Evolutionary conservation across 2,113 vertebrate genomes (phyloP).

Genomic region (Procapra przewalskii): DNA sequence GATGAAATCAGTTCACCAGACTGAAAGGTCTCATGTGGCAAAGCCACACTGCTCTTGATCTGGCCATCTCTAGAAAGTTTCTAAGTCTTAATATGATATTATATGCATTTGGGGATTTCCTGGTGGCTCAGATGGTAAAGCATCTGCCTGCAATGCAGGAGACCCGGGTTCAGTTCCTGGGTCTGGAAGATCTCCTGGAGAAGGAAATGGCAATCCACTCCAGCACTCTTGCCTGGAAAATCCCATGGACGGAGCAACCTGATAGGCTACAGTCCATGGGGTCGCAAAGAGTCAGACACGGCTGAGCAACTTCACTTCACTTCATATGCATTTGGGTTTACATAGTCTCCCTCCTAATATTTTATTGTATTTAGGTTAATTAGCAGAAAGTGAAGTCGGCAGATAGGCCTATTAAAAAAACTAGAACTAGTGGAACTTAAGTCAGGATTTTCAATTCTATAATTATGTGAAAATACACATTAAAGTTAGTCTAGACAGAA

Average conservation of each 20-base stretch:
- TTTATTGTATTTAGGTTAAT: background rate
- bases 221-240: no score
- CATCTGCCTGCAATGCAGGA: no score
- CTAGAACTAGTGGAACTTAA: background rate
- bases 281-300: no score
- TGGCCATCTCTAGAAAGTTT: background rate
- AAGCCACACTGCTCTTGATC: background rate
- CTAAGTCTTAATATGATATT: background rate
- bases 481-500: slow-evolving; percentile 20
- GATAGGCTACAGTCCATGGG: no score
- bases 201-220: no score
- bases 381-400: background rate
- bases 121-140: no score
- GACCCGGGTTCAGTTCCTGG: no score
- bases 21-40: background rate
- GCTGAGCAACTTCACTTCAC: no score
- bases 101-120: background rate
- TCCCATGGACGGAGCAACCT: no score
- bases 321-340: background rate
- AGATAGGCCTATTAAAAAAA: background rate
- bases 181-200: no score
- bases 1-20: background rate
- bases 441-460: background rate
- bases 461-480: background rate
- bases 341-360: background rate